Evolutionary conservation across 1,140 invertebrate species (phyloP).

Genomic region (Lineus longissimus): DNA sequence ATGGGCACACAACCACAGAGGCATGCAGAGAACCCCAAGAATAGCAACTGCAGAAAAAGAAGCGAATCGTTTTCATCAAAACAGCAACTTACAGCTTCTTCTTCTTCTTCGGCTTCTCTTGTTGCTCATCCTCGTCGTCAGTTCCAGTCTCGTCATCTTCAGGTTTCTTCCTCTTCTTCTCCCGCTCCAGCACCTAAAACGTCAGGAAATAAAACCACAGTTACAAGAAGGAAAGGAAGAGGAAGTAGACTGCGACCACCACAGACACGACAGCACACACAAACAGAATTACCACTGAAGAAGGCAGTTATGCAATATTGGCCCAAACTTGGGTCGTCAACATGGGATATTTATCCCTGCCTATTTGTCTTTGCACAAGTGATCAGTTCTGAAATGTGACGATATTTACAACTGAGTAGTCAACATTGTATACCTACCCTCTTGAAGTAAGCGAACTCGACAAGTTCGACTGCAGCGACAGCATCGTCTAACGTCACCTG

Average conservation of each 20-base stretch:
- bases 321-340: too few relatives aligned
- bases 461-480: slow-evolving; percentile 84
- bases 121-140: slow-evolving; percentile 22
- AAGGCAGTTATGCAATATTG: too few relatives aligned
- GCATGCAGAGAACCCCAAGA: too few relatives aligned
- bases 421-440: slow-evolving; percentile 59
- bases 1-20: too few relatives aligned
- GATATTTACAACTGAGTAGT: too few relatives aligned
- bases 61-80: too few relatives aligned
- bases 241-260: too few relatives aligned
- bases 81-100: slow-evolving; percentile 24
- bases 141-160: slow-evolving; percentile 35
- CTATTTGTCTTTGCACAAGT: too few relatives aligned
- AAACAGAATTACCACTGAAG: too few relatives aligned
- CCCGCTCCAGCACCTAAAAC: slow-evolving; percentile 66
- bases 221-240: slow-evolving; percentile 1
- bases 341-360: too few relatives aligned
- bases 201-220: background rate
- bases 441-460: slow-evolving; percentile 98
- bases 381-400: background rate
- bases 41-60: too few relatives aligned
- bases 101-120: slow-evolving; percentile 3
- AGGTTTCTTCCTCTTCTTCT: slow-evolving; percentile 58
- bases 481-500: slow-evolving; percentile 81
- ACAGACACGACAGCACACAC: too few relatives aligned